phyloP scores from a whole-genome alignment of 1,140 invertebrate genomes.

The Danaus plexippus region DNA sequence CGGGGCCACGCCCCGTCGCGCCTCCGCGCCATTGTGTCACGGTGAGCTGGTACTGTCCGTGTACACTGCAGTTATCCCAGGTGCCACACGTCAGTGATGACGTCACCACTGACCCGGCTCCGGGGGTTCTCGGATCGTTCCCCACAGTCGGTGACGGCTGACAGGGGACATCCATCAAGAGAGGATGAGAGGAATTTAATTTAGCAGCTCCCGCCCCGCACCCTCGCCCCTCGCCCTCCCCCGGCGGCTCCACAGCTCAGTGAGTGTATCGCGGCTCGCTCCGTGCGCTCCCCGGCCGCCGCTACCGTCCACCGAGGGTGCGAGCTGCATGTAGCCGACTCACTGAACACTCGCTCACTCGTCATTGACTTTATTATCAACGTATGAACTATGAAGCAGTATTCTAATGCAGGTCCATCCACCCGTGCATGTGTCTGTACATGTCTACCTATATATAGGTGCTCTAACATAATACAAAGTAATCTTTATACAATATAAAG shows the following conservation, averaged over 20 bases:
- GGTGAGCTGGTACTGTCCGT: conserved; percentile 17
- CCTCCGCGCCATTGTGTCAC: conserved; percentile 6
- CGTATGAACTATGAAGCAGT: too few relatives aligned
- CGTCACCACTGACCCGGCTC: background rate
- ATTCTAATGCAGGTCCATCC: too few relatives aligned
- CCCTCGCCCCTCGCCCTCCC: too few relatives aligned
- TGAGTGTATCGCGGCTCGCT: too few relatives aligned
- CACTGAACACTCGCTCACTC: too few relatives aligned
- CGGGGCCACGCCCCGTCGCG: conserved; percentile 6
- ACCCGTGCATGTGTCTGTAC: too few relatives aligned
- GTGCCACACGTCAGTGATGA: conserved; percentile 2
- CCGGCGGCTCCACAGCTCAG: conserved; percentile 1
- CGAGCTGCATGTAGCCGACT: background rate
- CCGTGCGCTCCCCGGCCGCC: conserved; percentile 4
- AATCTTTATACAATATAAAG: too few relatives aligned
- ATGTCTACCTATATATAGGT: too few relatives aligned
- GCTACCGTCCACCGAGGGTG: background rate
- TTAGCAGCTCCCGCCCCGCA: conserved; percentile 28
- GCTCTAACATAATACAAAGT: too few relatives aligned
- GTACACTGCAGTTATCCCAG: background rate
- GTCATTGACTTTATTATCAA: too few relatives aligned
- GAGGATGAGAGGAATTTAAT: conserved; percentile 37
- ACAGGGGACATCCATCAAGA: conserved; percentile 16
- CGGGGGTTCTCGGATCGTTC: background rate
- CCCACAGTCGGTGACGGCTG: background rate